These are phyloP conservation scores for Pseudomyrmex concolor DNA, from an alignment of 1,140 invertebrate species.

Conservation along the genomic window DNA sequence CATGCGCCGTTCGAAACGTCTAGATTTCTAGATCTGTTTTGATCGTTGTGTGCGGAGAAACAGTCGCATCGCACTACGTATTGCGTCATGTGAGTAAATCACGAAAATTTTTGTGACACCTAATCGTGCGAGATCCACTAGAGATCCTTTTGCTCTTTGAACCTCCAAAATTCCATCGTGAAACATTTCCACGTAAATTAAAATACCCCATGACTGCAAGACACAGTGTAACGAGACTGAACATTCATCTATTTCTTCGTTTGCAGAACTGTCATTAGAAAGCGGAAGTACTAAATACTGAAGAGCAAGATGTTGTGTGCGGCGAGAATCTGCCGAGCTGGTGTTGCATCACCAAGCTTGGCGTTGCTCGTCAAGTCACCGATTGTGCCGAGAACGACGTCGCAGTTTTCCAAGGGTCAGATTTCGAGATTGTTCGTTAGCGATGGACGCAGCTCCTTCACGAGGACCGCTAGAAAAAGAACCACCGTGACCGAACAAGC, in stretches of 20 bases:
- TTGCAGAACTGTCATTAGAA: background rate
- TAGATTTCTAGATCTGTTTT: background rate
- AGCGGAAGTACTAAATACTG: background rate
- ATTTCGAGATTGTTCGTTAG: constrained; percentile 78
- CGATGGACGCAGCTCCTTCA: constrained; percentile 77
- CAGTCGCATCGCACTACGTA: constrained; percentile 39
- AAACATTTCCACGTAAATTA: constrained; percentile 9
- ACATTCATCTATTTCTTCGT: constrained; percentile 30
- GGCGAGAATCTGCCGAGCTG: constrained; percentile 74
- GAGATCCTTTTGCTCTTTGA: background rate
- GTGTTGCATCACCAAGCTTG: constrained; percentile 74
- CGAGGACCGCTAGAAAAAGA: constrained; percentile 75
- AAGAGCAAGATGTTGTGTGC: constrained; percentile 77
- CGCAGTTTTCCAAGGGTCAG: constrained; percentile 72
- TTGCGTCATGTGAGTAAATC: constrained; percentile 69
- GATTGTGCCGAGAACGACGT: constrained; percentile 52
- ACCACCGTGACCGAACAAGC: constrained; percentile 83
- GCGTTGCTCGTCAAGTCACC: constrained; percentile 72
- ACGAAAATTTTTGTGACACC: constrained; percentile 36
- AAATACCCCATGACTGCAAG: background rate
- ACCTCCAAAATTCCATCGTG: constrained; percentile 8
- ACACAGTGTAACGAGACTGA: background rate
- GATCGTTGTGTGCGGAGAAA: constrained; percentile 17
- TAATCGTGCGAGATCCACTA: background rate
- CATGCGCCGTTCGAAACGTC: background rate